Conservation (phyloP, 2,888 invertebrate genomes). For the Cephonodes hylas region DNA sequence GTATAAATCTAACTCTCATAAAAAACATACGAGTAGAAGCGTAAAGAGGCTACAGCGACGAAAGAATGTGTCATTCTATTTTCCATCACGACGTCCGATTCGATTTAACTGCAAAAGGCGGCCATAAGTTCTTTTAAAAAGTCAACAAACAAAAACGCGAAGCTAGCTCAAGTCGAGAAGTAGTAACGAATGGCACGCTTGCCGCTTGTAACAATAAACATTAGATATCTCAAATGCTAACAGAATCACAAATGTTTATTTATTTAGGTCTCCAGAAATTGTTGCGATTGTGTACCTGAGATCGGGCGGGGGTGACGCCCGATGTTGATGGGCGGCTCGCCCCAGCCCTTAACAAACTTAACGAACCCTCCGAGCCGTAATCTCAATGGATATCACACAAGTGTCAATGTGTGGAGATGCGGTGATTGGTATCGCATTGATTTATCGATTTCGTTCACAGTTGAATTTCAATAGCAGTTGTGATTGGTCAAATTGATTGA, state of each 20-base stretch:
- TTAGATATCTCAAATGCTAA: background rate
- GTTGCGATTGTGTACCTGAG: background rate
- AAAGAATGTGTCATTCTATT: too few relatives aligned
- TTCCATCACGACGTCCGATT: too few relatives aligned
- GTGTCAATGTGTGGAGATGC: constrained; percentile 8
- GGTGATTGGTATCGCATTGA: background rate
- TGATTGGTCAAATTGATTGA: background rate
- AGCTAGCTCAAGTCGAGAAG: background rate
- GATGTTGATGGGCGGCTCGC: background rate
- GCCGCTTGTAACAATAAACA: background rate
- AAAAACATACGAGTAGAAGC: too few relatives aligned
- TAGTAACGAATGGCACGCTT: constrained; percentile 5
- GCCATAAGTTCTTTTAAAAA: too few relatives aligned
- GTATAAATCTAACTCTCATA: too few relatives aligned
- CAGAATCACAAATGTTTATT: constrained; percentile 1
- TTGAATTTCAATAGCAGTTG: background rate
- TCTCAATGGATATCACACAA: constrained; percentile 11
- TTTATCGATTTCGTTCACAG: background rate
- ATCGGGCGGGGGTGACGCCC: background rate
- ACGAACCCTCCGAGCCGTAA: constrained; percentile 11
- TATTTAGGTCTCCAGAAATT: constrained; percentile 1
- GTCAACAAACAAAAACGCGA: background rate
- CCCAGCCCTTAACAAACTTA: constrained; percentile 14
- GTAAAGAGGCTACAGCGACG: too few relatives aligned
- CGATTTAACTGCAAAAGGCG: too few relatives aligned